Base-by-base conservation (phyloP, 1,140 invertebrate species). In the Hycleus cichorii region DNA sequence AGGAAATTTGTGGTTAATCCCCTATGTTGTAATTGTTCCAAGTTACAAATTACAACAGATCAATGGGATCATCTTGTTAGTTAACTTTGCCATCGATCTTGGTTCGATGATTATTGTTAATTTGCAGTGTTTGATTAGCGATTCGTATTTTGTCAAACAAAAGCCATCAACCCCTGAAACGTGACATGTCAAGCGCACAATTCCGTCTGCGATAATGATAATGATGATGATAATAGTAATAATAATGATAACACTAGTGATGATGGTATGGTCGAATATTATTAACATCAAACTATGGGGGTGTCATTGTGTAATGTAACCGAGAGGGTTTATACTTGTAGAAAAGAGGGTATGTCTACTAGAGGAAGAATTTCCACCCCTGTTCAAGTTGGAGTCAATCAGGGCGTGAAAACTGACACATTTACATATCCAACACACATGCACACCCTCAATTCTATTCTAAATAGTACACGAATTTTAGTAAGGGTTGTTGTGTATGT, bases 331-430 rank as follows among this genome's bases (percentile, higher is more conserved):
- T 47, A 54, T 40, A 27, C 52, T 57, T 32, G 32, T 32, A 48
- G 47, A 18, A 18, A 18, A 18, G 18, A 18, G 18, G 46, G 46
- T 50, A 49, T 45, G 64, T 56, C 32, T 18, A 18, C 18, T 1
- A 18, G 18, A 18, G 18, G 18, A 18, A 32, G 7, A 32, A 32
- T 5, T 7, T 32, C 3, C 7, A 32, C 32, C 32, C 59, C 63
- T 64, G 51, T 61, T 49, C 62, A 32, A 32, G 4, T 32, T 62
- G 60, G 58, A 67, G 67, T 70, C 69, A 70, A 69, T 67, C 69
- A 64, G 69, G 67, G 69, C 69, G 69, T 70, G 69, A 70, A 70
- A 70, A 69, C 65, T 70, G 69, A 70, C 69, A 70, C 69, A 70
- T 70, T 70, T 70, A 69, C 69, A 70, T 70, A 67, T 65, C 68